Evolutionary conservation across 2,113 vertebrate genomes (phyloP), one percentile per base, ranked within the genome.

Genomic region (Neomonachus schauinslandi): DNA sequence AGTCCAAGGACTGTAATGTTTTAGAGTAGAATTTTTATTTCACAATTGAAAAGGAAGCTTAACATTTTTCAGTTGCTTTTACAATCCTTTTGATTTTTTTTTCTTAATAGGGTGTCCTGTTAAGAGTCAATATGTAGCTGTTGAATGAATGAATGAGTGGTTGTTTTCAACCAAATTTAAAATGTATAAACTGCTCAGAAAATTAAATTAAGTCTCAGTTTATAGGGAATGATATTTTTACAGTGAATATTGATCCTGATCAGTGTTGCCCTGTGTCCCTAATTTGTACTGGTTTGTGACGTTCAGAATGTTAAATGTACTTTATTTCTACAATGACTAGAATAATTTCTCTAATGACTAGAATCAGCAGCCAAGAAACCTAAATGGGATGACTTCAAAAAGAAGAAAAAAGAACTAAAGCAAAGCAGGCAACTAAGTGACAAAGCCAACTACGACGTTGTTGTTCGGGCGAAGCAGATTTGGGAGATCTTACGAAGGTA

Each of bases 331-430:
- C 21, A 36, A 21, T 69, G 63, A 95, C 90, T n/a, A 33, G 33
- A 89, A 89, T 71, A 3, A 42, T 42, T 94, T 97, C 92, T 98
- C 18, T 98, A 74, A 79, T 98, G 31, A 95, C 65, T 97, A 99
- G 99, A 98, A 16, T 98, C 99, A 0, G 97, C 82, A 71, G 95
- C 98, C n/a, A 99, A 99, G 98, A 99, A 99, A 98, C 98, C 98
- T 0, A 99, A 99, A 91, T 99, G 99, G 99, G 97, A 91, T 4
- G 99, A 99, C 42, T 99, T 99, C 92, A 99, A 99, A 98, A 99
- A 99, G 98, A 98, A 99, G 98, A 99, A 98, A 98, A 99, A 99
- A 77, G 99, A 99, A 8, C 98, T 99, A 96, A 99, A 99, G 97
- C 99, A 98, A 94, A 99, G 95, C 90, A 98, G 99, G 55, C 99